Percentiles rank a stretch among this genome's conserved stretches.
Evolutionary conservation across 2,888 invertebrate species (phyloP).

Genomic region (Agriopis leucophaearia): DNA sequence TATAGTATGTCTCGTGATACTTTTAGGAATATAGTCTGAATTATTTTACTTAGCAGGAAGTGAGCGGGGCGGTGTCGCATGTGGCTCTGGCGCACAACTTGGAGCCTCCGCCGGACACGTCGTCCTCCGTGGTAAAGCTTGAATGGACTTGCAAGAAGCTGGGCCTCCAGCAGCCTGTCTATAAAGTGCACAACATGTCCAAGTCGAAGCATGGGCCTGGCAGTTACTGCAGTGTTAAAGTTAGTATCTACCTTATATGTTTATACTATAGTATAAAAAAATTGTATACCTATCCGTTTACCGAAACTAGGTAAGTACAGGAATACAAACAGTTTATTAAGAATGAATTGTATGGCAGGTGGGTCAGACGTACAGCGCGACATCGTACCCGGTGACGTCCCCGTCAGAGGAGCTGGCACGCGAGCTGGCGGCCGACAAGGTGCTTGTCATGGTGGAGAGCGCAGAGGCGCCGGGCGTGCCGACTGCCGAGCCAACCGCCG

Average conservation of each 20-base stretch:
- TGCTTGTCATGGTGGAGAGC: slow-evolving; percentile 71
- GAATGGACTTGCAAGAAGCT: slow-evolving; percentile 81
- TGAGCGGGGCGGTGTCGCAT: slow-evolving; percentile 65
- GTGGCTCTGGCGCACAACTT: slow-evolving; percentile 66
- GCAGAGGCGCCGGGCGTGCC: slow-evolving; percentile 67
- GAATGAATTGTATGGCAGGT: slow-evolving; percentile 57
- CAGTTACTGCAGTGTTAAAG: slow-evolving; percentile 76
- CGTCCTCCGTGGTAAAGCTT: slow-evolving; percentile 71
- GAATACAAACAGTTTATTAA: too few species aligned
- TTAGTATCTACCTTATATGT: slow-evolving; percentile 48
- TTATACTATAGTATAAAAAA: too few species aligned
- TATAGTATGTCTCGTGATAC: too few species aligned
- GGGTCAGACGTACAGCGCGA: slow-evolving; percentile 65
- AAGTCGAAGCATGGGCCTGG: slow-evolving; percentile 67
- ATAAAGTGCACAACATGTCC: slow-evolving; percentile 67
- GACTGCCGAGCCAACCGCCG: slow-evolving; percentile 62
- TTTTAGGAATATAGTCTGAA: background rate
- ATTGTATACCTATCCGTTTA: background rate
- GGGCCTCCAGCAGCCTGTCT: slow-evolving; percentile 75
- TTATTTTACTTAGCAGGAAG: slow-evolving; percentile 56
- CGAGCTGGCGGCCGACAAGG: slow-evolving; percentile 74
- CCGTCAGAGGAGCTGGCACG: slow-evolving; percentile 74
- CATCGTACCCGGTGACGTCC: slow-evolving; percentile 78
- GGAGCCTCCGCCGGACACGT: slow-evolving; percentile 78
- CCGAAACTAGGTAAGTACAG: too few species aligned